Evolutionary conservation across 2,888 invertebrate species (phyloP), one percentile per base, ranked within the genome.

Genomic region (Diarsia brunnea): DNA sequence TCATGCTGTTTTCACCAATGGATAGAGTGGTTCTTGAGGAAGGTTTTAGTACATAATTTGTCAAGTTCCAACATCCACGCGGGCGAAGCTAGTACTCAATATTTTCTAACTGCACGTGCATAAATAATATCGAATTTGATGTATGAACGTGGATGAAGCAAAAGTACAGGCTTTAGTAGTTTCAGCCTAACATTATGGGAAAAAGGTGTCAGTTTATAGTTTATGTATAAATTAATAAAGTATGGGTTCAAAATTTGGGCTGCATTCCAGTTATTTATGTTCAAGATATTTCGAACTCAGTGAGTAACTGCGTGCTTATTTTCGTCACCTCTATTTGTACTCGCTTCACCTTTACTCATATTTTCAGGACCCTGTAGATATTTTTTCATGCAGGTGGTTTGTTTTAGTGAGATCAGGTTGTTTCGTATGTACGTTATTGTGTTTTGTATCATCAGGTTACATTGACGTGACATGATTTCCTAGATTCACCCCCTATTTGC

Each of bases 191-290:
- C 27, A 27, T 0, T 19, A 58, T 4, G 10, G 14, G 24, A 55
- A 24, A 24, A 24, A 2, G 14, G 14, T 7, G 55, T 24, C 1
- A n/a, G 24, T 27, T 11, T 31, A 19, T 45, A n/a, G n/a, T 51
- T 71, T 53, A n/a, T n/a, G n/a, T n/a, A n/a, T 19, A 63, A 47
- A n/a, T n/a, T 45, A 45, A 43, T 47, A 38, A 47, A 12, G 14
- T 19, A 43, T 73, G 61, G 31, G 45, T 45, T 53, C 7, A 47
- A 14, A 7, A 53, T 64, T 64, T 0, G 27, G 53, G 58, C 19
- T 43, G 14, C 38, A 53, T 67, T 76, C 8, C 10, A 64, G 58
- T 63, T 51, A 71, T 63, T 79, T 72, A 58, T 63, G n/a, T 78
- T 61, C 14, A 21, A 51, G n/a, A 65, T 78, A 69, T 21, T 43